Evolutionary conservation across 2,888 invertebrate species (phyloP).

Genomic region (Synanthedon formicaeformis): DNA sequence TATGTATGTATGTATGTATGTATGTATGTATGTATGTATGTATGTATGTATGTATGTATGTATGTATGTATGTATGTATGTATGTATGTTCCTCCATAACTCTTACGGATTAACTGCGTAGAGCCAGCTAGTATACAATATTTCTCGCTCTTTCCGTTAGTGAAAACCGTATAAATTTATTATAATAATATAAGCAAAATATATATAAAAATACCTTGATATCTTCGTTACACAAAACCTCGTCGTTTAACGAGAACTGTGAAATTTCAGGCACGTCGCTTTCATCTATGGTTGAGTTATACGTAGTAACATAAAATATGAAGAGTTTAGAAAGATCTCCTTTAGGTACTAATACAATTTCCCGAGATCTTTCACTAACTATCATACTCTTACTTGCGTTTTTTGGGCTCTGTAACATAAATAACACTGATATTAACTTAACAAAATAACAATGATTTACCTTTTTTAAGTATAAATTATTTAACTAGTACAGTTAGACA

Average conservation of each 20-base stretch:
- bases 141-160: too few species aligned
- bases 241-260: slow-evolving; percentile 34
- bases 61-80: too few species aligned
- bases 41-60: too few species aligned
- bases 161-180: too few species aligned
- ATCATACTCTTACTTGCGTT: slow-evolving; percentile 19
- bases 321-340: slow-evolving; percentile 26
- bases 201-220: slow-evolving; percentile 32
- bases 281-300: slow-evolving; percentile 13
- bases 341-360: slow-evolving; percentile 26
- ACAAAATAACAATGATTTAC: too few species aligned
- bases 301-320: slow-evolving; percentile 23
- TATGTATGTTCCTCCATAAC: too few species aligned
- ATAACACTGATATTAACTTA: neutral
- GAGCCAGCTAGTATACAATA: too few species aligned
- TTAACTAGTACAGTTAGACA: neutral
- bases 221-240: slow-evolving; percentile 36
- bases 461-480: neutral
- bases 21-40: too few species aligned
- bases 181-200: too few species aligned
- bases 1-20: too few species aligned
- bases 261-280: slow-evolving; percentile 31
- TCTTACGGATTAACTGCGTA: too few species aligned
- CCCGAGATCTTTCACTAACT: slow-evolving; percentile 18
- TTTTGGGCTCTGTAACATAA: slow-evolving; percentile 25